A percentile compares a stretch with the other conserved stretches of the same genome.
Conservation (phyloP, 2,797 vertebrate genomes). For the Sebastes ruberrimus region DNA sequence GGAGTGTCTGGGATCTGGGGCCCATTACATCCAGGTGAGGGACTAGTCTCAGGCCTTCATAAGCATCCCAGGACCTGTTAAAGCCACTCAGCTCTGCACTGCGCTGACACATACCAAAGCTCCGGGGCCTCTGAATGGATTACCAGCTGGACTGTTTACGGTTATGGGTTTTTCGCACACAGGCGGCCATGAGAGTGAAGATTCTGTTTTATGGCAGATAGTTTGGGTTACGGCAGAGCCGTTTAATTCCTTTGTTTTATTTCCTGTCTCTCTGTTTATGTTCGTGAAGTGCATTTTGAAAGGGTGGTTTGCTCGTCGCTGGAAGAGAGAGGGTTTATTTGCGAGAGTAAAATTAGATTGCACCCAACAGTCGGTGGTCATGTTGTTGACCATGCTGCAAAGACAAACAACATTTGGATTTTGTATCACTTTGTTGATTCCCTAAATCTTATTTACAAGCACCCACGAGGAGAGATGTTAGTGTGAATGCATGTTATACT, state of each 20-base stretch:
- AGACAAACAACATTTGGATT: slow-evolving; percentile 21
- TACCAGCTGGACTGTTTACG: slow-evolving; percentile 71
- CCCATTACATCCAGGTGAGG: slow-evolving; percentile 66
- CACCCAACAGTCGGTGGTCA: slow-evolving; percentile 1
- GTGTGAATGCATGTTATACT: background rate
- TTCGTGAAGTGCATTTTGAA: slow-evolving; percentile 28
- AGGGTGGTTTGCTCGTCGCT: slow-evolving; percentile 27
- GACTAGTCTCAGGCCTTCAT: slow-evolving; percentile 47
- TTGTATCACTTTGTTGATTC: slow-evolving; percentile 23
- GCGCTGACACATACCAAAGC: slow-evolving; percentile 47
- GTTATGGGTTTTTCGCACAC: slow-evolving; percentile 63
- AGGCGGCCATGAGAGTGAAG: slow-evolving; percentile 45
- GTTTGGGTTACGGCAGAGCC: slow-evolving; percentile 32
- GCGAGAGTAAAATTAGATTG: slow-evolving; percentile 28
- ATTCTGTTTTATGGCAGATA: slow-evolving; percentile 46
- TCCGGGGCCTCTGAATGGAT: slow-evolving; percentile 60
- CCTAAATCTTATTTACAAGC: slow-evolving; percentile 34
- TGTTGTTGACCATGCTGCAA: slow-evolving; percentile 14
- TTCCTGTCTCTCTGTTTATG: slow-evolving; percentile 31
- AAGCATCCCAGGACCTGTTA: slow-evolving; percentile 64
- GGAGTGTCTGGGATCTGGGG: slow-evolving; percentile 39
- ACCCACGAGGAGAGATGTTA: slow-evolving; percentile 1
- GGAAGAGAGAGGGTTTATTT: slow-evolving; percentile 40
- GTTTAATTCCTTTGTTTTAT: slow-evolving; percentile 46
- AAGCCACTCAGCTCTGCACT: slow-evolving; percentile 56